These are phyloP conservation scores for Probosciger aterrimus DNA, from an alignment of 2,113 vertebrate species.

Conservation along the genomic window DNA sequence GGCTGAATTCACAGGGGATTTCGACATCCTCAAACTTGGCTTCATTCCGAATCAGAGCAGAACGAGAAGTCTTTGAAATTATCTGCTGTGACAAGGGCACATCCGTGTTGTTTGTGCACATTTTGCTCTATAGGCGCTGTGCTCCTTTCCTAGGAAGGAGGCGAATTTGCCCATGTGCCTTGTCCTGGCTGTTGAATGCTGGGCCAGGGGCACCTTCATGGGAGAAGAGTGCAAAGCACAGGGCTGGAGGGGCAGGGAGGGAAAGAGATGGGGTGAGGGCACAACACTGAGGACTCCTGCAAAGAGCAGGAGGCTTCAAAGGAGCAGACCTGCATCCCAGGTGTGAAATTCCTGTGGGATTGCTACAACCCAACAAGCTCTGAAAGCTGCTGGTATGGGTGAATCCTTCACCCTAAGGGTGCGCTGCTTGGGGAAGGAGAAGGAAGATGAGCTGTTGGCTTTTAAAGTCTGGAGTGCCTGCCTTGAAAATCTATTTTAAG, in stretches of 20 bases:
- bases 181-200: not conserved
- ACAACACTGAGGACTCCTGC: too few species aligned
- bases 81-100: not conserved
- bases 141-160: not conserved
- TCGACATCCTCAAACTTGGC: not conserved
- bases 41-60: not conserved
- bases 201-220: not conserved
- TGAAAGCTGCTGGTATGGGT: not conserved
- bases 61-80: not conserved
- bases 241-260: not conserved
- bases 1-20: not conserved
- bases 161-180: not conserved
- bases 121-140: not conserved
- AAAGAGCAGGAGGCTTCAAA: not conserved
- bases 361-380: too few species aligned
- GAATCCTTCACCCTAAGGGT: not conserved
- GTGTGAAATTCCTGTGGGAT: not conserved
- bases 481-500: not conserved
- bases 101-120: not conserved
- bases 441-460: not conserved
- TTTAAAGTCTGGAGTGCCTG: not conserved
- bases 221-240: not conserved
- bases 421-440: not conserved
- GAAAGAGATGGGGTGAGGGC: not conserved
- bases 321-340: not conserved